Evolutionary conservation across 2,888 invertebrate species (phyloP), one percentile per base, ranked within the genome.

Genomic region (Hypolimnas misippus): DNA sequence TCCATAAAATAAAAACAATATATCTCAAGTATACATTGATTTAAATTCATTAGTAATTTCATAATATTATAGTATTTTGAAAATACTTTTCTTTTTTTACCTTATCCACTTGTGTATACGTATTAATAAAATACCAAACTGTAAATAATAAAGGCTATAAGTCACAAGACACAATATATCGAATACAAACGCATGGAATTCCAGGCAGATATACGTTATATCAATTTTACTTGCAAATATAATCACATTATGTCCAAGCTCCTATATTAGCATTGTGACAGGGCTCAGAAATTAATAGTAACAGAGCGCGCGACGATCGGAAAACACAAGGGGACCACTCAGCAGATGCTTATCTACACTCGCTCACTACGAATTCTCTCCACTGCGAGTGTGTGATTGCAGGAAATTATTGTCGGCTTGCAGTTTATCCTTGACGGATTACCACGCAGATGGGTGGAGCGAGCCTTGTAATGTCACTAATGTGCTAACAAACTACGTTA

Each of bases 341-440:
- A 84, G 90, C 90, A 87, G 91, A 90, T 90, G 86, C 88, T 90
- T 91, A 92, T 92, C 91, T 81, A 75, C 88, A 87, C 84, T 82
- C 82, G 76, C 79, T 59, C 62, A 58, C 57, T 65, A 65, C 50
- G 52, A 46, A 61, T 66, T 63, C 54, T 65, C 67, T 52, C 61
- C 21, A 56, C 33, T 61, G 55, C 57, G 58, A 64, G 62, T 49
- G 59, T 62, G 67, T 67, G 67, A 69, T 69, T 66, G 66, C 55
- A 64, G 65, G 66, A 70, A 62, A 69, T 66, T 66, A 66, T 64
- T 66, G 57, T 62, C 53, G 56, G 52, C 58, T 64, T 55, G 49
- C 62, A 62, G 60, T 65, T 63, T 63, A 57, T 65, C 51, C 53
- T 55, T 56, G 52, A 64, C 50, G 50, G 55, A 64, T 67, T 64